Evolutionary conservation across 2,888 invertebrate species (phyloP).

Genomic region (Dryomyza anilis): DNA sequence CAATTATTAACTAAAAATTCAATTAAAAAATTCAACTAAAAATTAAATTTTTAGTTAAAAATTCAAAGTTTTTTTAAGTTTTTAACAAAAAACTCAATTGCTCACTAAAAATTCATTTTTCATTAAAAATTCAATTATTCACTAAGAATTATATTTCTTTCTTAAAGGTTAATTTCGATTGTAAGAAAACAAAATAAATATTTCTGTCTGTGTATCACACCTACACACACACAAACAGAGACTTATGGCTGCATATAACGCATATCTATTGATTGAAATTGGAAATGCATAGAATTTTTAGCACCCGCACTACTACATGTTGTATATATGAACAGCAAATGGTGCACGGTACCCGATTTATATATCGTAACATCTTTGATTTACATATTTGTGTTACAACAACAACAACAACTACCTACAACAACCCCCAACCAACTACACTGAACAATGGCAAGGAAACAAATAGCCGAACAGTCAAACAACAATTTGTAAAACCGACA

Average conservation of each 20-base stretch:
- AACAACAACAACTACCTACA: conserved; percentile 19
- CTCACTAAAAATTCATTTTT: too few species aligned
- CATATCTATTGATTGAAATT: conserved; percentile 57
- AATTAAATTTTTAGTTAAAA: too few species aligned
- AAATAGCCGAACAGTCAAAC: background rate
- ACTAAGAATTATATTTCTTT: too few species aligned
- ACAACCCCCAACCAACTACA: background rate
- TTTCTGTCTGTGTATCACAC: too few species aligned
- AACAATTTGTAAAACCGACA: background rate
- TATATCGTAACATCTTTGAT: conserved; percentile 17
- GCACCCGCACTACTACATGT: background rate
- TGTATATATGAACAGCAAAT: background rate
- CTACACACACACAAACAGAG: background rate
- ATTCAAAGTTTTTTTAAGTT: too few species aligned
- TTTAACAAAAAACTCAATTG: too few species aligned
- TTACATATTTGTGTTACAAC: conserved; percentile 12
- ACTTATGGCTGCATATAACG: background rate
- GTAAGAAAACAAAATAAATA: too few species aligned
- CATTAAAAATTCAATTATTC: too few species aligned
- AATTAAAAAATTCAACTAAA: too few species aligned
- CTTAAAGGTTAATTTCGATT: too few species aligned
- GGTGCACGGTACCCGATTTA: too few species aligned
- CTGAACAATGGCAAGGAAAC: background rate
- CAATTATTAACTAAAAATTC: too few species aligned
- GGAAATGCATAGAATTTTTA: conserved; percentile 56